Conservation (phyloP, 2,888 invertebrate species). For the Sympetrum striolatum region DNA sequence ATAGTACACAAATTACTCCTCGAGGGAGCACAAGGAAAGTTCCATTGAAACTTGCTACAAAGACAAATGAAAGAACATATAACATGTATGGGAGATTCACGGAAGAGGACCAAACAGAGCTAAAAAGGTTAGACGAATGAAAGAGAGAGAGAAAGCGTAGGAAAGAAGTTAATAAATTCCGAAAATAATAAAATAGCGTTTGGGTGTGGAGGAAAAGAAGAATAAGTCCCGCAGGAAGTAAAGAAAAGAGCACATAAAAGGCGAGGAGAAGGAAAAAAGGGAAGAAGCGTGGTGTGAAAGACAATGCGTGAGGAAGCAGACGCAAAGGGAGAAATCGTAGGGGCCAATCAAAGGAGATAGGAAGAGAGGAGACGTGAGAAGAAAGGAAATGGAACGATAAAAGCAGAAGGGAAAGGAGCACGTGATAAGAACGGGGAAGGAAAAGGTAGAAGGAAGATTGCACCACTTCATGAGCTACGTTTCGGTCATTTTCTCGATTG, state of each 20-base stretch:
- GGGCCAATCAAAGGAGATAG: constrained; percentile 16
- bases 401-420: background rate
- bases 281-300: background rate
- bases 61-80: too few species aligned
- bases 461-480: background rate
- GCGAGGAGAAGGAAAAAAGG: background rate
- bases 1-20: too few species aligned
- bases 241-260: background rate
- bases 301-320: background rate
- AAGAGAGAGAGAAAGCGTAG: background rate
- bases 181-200: background rate
- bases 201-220: background rate
- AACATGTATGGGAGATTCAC: too few species aligned
- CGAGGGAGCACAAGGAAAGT: too few species aligned
- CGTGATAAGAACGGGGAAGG: background rate
- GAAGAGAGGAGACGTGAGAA: constrained; percentile 1
- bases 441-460: background rate
- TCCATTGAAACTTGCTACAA: too few species aligned
- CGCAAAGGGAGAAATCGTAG: background rate
- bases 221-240: background rate
- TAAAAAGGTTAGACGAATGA: too few species aligned
- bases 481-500: background rate
- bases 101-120: too few species aligned
- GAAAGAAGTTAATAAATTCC: background rate
- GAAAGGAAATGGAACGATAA: constrained; percentile 23